Evolutionary conservation across 2,888 invertebrate genomes (phyloP).

Genomic region (Gymnocheta viridis): DNA sequence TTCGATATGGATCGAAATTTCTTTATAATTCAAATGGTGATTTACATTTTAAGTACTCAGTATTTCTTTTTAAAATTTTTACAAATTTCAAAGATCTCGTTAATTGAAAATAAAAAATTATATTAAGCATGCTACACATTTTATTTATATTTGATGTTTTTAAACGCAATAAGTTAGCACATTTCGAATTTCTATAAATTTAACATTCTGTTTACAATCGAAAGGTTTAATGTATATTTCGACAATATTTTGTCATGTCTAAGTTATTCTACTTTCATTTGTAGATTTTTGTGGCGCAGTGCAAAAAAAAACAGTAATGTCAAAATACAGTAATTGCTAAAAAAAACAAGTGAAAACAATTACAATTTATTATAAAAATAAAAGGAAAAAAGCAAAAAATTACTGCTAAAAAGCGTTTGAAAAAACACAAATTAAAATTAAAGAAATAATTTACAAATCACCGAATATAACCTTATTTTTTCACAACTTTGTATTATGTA

Average conservation of each 20-base stretch:
- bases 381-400: constrained; percentile 29
- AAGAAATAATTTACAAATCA: constrained; percentile 41
- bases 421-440: constrained; percentile 32
- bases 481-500: constrained; percentile 45
- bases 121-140: background rate
- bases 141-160: background rate
- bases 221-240: too few species aligned
- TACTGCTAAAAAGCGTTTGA: constrained; percentile 53
- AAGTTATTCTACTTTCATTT: constrained; percentile 1
- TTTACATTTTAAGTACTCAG: background rate
- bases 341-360: constrained; percentile 63
- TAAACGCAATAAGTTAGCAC: too few species aligned
- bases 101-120: background rate
- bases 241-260: background rate
- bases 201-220: too few species aligned
- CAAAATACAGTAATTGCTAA: constrained; percentile 26
- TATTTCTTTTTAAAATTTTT: background rate
- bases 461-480: constrained; percentile 32
- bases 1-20: too few species aligned
- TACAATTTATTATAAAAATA: constrained; percentile 59
- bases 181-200: too few species aligned
- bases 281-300: constrained; percentile 38
- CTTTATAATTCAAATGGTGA: background rate
- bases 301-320: constrained; percentile 8
- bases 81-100: background rate